A percentile compares a stretch with the other conserved stretches of the same genome.
phyloP scores from a whole-genome alignment of 2,888 invertebrate genomes.

The Malthinus seriepunctatus region DNA sequence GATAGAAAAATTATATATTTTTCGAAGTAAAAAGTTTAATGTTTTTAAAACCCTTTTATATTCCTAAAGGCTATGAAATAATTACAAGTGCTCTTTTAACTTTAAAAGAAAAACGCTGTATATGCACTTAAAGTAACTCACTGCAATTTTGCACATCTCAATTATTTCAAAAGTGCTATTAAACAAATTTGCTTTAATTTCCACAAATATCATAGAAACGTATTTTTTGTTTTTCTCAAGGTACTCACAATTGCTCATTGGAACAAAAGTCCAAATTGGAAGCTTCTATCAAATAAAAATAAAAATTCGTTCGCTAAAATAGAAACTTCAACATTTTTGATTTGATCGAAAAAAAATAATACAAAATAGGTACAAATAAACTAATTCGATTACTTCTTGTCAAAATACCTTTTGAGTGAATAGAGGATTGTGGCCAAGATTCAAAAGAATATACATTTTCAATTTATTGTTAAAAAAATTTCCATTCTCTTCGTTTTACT shows the following conservation, averaged over 20 bases:
- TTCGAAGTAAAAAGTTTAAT: background rate
- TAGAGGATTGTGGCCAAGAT: background rate
- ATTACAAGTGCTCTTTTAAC: background rate
- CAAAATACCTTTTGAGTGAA: too few relatives aligned
- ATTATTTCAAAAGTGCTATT: background rate
- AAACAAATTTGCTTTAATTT: background rate
- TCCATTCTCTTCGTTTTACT: constrained; percentile 12
- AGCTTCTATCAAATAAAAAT: too few relatives aligned
- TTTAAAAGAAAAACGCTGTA: background rate
- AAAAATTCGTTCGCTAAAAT: too few relatives aligned
- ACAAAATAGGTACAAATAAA: background rate
- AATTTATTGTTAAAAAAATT: constrained; percentile 6
- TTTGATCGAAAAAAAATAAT: background rate
- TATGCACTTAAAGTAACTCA: background rate
- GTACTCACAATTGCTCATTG: background rate
- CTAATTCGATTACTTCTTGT: too few relatives aligned
- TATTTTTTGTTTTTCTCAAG: background rate
- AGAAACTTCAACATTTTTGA: background rate
- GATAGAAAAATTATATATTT: too few relatives aligned
- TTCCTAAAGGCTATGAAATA: background rate
- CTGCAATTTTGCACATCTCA: background rate
- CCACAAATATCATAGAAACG: too few relatives aligned
- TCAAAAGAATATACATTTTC: constrained; percentile 9
- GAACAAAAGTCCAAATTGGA: too few relatives aligned
- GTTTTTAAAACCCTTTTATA: background rate